Evolutionary conservation across 1,140 invertebrate species (phyloP).

Genomic region (Panulirus ornatus): DNA sequence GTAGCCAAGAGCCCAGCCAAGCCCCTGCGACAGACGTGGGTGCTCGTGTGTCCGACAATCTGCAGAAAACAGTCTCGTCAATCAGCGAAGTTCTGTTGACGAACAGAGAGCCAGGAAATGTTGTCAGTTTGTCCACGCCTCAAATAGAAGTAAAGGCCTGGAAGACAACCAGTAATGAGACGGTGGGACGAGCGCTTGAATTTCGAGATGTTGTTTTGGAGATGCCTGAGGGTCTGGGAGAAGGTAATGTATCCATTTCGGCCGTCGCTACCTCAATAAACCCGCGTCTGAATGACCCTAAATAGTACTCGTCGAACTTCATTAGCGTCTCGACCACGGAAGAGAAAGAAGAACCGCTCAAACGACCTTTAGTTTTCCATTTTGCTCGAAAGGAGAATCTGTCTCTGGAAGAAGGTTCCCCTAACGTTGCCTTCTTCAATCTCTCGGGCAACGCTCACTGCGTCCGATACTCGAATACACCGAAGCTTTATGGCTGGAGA

Average conservation of each 20-base stretch:
- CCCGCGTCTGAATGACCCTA: background rate
- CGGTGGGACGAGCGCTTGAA: background rate
- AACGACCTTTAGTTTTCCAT: background rate
- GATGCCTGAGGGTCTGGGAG: conserved; percentile 7
- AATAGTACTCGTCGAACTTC: background rate
- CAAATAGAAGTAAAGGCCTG: background rate
- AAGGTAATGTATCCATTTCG: background rate
- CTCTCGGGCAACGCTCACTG: conserved; percentile 12
- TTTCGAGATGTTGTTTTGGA: background rate
- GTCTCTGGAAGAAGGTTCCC: background rate
- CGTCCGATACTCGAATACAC: background rate
- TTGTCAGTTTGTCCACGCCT: background rate
- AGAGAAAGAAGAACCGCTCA: background rate
- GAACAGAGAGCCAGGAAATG: background rate
- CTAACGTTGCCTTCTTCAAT: conserved; percentile 2
- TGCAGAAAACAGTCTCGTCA: background rate
- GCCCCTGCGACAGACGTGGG: background rate
- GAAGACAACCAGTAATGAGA: background rate
- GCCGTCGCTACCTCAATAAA: conserved; percentile 11
- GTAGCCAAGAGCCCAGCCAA: no score
- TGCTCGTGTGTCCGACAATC: background rate
- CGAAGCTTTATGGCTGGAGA: conserved; percentile 2
- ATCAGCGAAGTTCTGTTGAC: background rate
- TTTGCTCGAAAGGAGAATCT: conserved; percentile 11
- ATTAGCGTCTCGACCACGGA: background rate